Base-by-base conservation (phyloP, 2,797 vertebrate species). In the Dermochelys coriacea region DNA sequence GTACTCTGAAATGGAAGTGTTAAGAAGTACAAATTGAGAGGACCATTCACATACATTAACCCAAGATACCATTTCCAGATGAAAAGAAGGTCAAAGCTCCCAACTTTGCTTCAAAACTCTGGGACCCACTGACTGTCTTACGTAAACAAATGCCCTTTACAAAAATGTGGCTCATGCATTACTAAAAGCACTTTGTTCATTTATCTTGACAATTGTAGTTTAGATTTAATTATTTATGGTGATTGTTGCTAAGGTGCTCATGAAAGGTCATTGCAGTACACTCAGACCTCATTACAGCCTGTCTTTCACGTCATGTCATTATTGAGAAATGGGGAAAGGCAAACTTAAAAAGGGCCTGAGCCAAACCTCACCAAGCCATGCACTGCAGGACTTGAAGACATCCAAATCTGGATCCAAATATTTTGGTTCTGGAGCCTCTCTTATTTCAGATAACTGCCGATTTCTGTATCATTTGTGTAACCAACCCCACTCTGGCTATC, bases 151-250 rank as follows among this genome's bases (percentile, higher is more conserved):
- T 50, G 29, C 23, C 41, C 37, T 64, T 84, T 91, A 34, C 47
- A 57, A 37, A 89, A 93, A 68, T 54, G 31, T 90, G 52, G 57
- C 23, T 50, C 1, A 2, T 47, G 83, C 18, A 37, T 59, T 80
- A 16, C 52, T 87, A 21, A 59, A 74, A 54, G 11, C 5, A 52
- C 14, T 34, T 15, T 52, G 21, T 74, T 45, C 6, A 10, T 95
- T 95, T 92, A 41, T 86, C 37, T 86, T 92, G 90, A 11, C 77
- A 88, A 29, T 77, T 68, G 79, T 50, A 50, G 8, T 85, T 87
- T 23, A 15, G 12, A 31, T 87, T 10, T 59, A 51, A 85, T 79
- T 29, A 84, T 90, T 41, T 85, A 0, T 37, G 11, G 4, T 41
- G 50, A 18, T 79, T 82, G 34, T 82, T 95, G 71, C n/a, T 11